Percentiles rank a stretch among this genome's conserved stretches.
These are phyloP conservation scores for Sarotherodon lohbergeri DNA, from an alignment of 2,113 vertebrate species.

Conservation along the genomic window DNA sequence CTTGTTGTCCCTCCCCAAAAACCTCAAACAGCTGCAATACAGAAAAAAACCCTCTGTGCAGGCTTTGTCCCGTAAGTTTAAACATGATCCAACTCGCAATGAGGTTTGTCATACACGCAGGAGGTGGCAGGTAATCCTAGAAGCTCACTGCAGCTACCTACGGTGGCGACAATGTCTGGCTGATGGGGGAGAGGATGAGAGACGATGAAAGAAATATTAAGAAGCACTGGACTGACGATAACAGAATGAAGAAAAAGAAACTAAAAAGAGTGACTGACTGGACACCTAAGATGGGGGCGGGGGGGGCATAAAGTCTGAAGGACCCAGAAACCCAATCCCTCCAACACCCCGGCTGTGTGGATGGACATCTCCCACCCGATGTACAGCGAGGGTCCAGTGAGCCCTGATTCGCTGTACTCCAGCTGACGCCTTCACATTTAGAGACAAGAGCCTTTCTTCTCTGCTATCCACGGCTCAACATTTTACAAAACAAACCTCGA, in stretches of 20 bases:
- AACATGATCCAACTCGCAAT: constrained; percentile 26
- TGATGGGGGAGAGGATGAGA: neutral
- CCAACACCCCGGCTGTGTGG: constrained; percentile 41
- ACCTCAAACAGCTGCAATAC: constrained; percentile 32
- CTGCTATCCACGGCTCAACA: neutral
- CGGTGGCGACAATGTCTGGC: neutral
- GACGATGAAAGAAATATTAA: neutral
- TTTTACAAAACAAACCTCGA: neutral
- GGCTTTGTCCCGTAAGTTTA: constrained; percentile 1
- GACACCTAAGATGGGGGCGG: neutral
- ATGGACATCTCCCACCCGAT: constrained; percentile 45
- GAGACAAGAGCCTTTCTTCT: neutral
- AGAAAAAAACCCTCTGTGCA: neutral
- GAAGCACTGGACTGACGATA: neutral
- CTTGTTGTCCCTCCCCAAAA: neutral
- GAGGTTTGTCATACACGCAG: neutral
- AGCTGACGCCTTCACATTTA: neutral
- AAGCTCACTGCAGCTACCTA: constrained; percentile 12
- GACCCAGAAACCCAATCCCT: constrained; percentile 36
- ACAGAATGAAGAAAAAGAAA: neutral
- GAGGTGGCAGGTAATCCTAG: constrained; percentile 48
- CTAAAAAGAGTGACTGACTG: neutral
- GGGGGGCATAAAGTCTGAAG: neutral
- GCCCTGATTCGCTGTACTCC: neutral
- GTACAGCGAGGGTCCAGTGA: neutral